Evolutionary conservation across 2,797 vertebrate genomes (phyloP).

Genomic region (Rallus crepitans): DNA sequence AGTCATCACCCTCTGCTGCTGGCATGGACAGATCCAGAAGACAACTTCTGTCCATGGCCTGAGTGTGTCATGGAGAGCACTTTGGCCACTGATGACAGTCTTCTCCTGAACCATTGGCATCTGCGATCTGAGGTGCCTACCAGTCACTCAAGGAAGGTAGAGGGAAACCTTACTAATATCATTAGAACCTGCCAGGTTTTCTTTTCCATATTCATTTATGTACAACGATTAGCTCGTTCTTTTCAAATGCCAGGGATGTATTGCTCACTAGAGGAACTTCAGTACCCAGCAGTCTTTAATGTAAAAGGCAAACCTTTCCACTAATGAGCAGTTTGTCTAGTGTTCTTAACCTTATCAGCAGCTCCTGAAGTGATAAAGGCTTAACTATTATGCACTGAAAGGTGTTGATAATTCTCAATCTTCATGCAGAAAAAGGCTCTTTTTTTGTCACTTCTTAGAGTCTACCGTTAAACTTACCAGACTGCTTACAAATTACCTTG

Average conservation of each 20-base stretch:
- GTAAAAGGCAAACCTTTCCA: constrained; percentile 86
- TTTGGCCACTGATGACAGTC: not conserved
- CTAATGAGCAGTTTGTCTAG: constrained; percentile 88
- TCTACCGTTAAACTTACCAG: constrained; percentile 81
- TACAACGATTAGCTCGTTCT: constrained; percentile 76
- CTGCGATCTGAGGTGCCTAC: not conserved
- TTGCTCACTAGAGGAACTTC: constrained; percentile 83
- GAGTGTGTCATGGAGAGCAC: not conserved
- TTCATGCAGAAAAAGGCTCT: constrained; percentile 81
- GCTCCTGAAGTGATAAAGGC: constrained; percentile 86
- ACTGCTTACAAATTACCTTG: constrained; percentile 82
- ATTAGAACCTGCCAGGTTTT: constrained; percentile 67
- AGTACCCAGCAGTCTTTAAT: constrained; percentile 84
- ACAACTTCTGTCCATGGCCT: not conserved
- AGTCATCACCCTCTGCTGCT: accelerated
- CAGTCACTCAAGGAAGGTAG: not conserved
- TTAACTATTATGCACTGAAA: constrained; percentile 85
- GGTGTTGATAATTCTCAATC: constrained; percentile 88
- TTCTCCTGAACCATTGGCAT: not conserved
- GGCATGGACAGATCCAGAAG: not conserved
- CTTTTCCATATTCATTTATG: constrained; percentile 78
- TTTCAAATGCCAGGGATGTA: constrained; percentile 83
- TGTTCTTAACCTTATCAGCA: constrained; percentile 88
- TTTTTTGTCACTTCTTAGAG: constrained; percentile 81
- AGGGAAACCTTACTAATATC: constrained; percentile 52